Conservation (phyloP, 1,140 invertebrate genomes). For the Drosophila nebulosa region DNA sequence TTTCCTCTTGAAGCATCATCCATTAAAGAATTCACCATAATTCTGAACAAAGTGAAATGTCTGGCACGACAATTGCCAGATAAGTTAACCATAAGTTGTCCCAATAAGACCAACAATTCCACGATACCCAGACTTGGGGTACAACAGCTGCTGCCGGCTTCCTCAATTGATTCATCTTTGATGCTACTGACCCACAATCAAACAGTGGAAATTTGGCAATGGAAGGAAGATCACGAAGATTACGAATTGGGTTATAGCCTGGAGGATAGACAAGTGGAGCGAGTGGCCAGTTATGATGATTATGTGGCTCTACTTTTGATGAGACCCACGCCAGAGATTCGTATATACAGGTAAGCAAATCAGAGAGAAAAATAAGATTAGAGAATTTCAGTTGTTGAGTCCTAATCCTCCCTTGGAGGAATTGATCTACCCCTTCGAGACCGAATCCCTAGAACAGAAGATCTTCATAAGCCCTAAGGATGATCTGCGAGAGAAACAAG, state of each 20-base stretch:
- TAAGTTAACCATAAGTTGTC: constrained; percentile 34
- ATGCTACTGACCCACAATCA: constrained; percentile 14
- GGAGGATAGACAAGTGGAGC: constrained; percentile 15
- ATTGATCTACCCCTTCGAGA: too few species aligned
- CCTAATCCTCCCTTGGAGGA: too few species aligned
- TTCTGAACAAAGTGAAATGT: constrained; percentile 24
- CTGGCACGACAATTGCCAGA: constrained; percentile 7
- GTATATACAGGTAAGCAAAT: constrained; percentile 44
- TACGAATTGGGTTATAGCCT: constrained; percentile 15
- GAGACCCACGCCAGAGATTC: constrained; percentile 29
- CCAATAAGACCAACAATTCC: background rate
- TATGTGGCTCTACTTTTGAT: constrained; percentile 39
- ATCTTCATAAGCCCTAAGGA: too few species aligned
- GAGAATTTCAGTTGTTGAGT: too few species aligned
- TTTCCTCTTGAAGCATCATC: background rate
- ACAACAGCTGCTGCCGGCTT: constrained; percentile 42
- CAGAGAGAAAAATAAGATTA: too few species aligned
- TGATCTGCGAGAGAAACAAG: too few species aligned
- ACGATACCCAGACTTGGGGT: constrained; percentile 14
- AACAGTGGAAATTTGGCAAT: constrained; percentile 48
- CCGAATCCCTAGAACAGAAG: too few species aligned
- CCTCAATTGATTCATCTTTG: constrained; percentile 14
- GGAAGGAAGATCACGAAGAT: background rate
- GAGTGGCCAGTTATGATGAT: constrained; percentile 17
- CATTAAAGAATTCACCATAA: constrained; percentile 9